Base-by-base conservation (phyloP, 2,797 vertebrate genomes). In the Muraenolepis orangiensis region DNA sequence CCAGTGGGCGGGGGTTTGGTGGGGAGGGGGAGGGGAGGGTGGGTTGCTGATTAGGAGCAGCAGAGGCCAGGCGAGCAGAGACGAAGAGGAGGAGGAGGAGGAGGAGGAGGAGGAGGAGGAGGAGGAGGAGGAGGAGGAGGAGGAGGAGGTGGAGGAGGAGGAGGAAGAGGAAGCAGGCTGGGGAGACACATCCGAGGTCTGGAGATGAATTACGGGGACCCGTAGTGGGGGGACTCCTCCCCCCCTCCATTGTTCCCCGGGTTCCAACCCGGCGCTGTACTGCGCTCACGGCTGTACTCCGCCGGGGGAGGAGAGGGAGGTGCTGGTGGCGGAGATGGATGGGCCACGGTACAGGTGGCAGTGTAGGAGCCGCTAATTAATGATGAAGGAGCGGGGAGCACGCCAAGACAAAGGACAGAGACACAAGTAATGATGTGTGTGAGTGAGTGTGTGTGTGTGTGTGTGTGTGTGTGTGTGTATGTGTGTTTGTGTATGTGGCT, bases 401-500 rank as follows among this genome's bases (percentile, higher is more conserved):
- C 3, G 16, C 12, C 40, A 29, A 42, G 16, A 66, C 6, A 69
- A 79, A 78, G 82, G 79, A 81, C 73, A 87, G 72, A 70, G 38
- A 42, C 66, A 74, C 61, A 77, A 75, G 87, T 83, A 84, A 85
- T 87, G 83, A 88, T 82, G 51, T 57, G 51, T 23, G 0, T 57
- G 51, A n/a, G 51, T 57, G 51, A n/a, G 51, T 57, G 51, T 57
- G 32, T 34, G 32, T 34, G 32, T 34, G 32, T 34, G 32, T 34
- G 32, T 46, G 42, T 18, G 1, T 1, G 42, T 46, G 42, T 46
- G 32, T 34, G 32, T 34, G 32, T 34, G 32, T 34, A 8, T 34
- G 32, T 34, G 32, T 34, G 32, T 34, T 3, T 34, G 32, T 34
- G 32, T 34, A 8, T 34, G 32, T 34, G 32, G 3, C 3, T 34